Evolutionary conservation across 2,797 vertebrate genomes (phyloP), one percentile per base, ranked within the genome.

Genomic region (Muraenolepis orangiensis): DNA sequence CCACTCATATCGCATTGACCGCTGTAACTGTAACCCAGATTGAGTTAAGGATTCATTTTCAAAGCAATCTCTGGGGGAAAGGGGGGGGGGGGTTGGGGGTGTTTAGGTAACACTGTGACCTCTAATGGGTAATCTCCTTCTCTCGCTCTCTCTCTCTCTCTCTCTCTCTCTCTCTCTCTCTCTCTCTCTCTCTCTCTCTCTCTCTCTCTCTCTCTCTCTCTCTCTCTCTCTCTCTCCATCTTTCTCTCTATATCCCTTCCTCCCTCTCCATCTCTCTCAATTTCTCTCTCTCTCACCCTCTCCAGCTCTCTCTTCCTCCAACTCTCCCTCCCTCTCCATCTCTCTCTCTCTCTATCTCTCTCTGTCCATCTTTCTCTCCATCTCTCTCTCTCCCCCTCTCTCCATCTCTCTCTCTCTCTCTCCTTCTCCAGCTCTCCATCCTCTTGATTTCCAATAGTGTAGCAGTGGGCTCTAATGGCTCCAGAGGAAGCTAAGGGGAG

Each of bases 381-480:
- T 61, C 18, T 61, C 51, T 7, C 7, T 26, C 51, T 51, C 46
- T 51, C 16, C n/a, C 46, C n/a, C 20, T 16, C 18, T n/a, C n/a
- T n/a, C n/a, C n/a, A n/a, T n/a, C n/a, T n/a, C n/a, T n/a, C n/a
- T 10, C 20, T n/a, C 73, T 64, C 1, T 68, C 32, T n/a, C n/a
- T n/a, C n/a, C n/a, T n/a, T n/a, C n/a, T n/a, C n/a, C n/a, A n/a
- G n/a, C 70, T 32, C 72, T 74, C 83, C 78, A 93, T 93, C 90
- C 92, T 86, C 90, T 93, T 94, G 93, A 93, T 94, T 94, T 93
- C 92, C 92, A 93, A 93, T 93, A 93, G 91, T 90, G 89, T 88
- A 86, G 87, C 86, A n/a, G 82, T 85, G 82, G 86, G 80, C 90
- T 90, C 86, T 91, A 92, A 92, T 90, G n/a, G n/a, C n/a, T n/a